Percentiles rank a stretch among this genome's conserved stretches.
phyloP scores from a whole-genome alignment of 2,113 vertebrate species.

The Cyrtonyx montezumae region DNA sequence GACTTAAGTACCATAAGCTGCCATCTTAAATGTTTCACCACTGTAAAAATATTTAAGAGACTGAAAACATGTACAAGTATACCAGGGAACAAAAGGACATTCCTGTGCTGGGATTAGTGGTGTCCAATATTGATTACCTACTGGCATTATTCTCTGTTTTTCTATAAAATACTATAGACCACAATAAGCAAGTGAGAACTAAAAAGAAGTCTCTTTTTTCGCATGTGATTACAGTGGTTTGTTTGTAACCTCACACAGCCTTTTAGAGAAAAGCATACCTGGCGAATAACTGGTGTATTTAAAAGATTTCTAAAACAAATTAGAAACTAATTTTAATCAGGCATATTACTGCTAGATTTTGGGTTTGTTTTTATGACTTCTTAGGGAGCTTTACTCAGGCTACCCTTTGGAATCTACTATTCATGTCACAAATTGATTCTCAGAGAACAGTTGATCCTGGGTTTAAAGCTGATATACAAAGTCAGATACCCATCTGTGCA shows the following conservation, averaged over 20 bases:
- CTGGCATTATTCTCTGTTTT: background rate
- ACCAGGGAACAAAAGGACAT: background rate
- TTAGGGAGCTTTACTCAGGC: slow-evolving; percentile 7
- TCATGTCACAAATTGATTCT: background rate
- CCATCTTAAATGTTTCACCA: background rate
- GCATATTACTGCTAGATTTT: background rate
- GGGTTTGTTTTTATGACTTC: background rate
- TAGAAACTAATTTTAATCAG: slow-evolving; percentile 16
- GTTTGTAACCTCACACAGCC: background rate
- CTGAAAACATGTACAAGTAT: background rate
- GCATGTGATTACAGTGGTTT: background rate
- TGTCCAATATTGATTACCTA: background rate
- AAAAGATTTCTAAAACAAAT: slow-evolving; percentile 37
- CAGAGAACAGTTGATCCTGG: background rate
- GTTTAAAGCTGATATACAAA: background rate
- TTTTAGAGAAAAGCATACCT: background rate
- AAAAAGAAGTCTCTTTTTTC: background rate
- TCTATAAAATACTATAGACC: background rate
- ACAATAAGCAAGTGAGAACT: background rate
- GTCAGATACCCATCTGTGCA: background rate
- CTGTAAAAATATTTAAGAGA: background rate
- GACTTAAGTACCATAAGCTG: background rate
- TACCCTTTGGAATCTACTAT: slow-evolving; percentile 10
- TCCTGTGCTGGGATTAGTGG: background rate
- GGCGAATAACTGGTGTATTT: background rate